phyloP scores from a whole-genome alignment of 2,113 vertebrate genomes.

The Casuarius casuarius region DNA sequence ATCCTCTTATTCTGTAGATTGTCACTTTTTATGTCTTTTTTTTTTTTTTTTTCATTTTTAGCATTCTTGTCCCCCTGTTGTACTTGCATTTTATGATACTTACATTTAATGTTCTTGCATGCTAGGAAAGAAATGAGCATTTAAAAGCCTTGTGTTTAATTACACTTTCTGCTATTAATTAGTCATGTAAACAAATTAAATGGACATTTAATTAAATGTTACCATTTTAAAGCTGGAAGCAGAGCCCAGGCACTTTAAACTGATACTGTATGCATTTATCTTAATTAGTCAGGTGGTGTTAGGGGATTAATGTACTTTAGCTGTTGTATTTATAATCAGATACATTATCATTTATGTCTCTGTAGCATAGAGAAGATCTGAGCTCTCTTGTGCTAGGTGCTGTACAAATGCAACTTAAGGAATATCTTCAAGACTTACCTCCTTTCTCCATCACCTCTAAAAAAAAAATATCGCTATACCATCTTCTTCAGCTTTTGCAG shows the following conservation, averaged over 20 bases:
- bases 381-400: background rate
- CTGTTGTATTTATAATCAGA: conserved; percentile 17
- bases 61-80: background rate
- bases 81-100: background rate
- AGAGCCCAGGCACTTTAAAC: background rate
- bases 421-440: background rate
- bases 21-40: background rate
- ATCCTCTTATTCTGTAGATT: background rate
- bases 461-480: background rate
- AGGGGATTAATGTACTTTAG: background rate
- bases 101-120: background rate
- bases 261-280: background rate
- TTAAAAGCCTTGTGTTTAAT: conserved; percentile 34
- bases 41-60: background rate
- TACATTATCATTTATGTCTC: background rate
- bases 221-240: background rate
- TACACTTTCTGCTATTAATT: conserved; percentile 8
- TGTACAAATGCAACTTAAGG: background rate
- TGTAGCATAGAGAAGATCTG: background rate
- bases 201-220: conserved; percentile 36
- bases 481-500: background rate
- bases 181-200: conserved; percentile 35
- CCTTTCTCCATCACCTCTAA: background rate
- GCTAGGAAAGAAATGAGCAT: background rate
- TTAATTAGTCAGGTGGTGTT: conserved; percentile 26